Base-by-base conservation (phyloP, 2,113 vertebrate species). In the Cheilinus undulatus region DNA sequence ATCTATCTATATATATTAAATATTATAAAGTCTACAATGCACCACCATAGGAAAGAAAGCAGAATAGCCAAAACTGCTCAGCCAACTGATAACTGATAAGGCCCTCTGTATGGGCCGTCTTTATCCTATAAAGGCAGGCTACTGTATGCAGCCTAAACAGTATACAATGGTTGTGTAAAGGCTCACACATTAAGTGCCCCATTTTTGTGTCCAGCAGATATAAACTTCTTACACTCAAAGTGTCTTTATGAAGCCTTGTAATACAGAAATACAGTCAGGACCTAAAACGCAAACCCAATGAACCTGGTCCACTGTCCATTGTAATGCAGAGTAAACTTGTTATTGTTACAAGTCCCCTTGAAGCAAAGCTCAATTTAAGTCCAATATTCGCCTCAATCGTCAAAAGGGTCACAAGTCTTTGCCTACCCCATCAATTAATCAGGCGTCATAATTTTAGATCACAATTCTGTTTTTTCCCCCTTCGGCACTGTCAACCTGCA, bases 401-500 rank as follows among this genome's bases (percentile, higher is more conserved):
- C 27, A 3, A 54, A 15, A 23, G 10, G 10, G 10, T 63, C 57
- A 70, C 50, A 80, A 56, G 22, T 67, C 67, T 58, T 17, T 4
- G 10, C 76, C 84, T 28, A 53, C 72, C 87, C 85, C 84, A 12
- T 76, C 80, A 77, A 40, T 71, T 69, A 54, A 38, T 62, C 42
- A 46, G 46, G 13, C 38, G 6, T 38, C 3, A 23, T 2, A 15
- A 50, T 13, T 2, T 19, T 17, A 5, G 8, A 34, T 2, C 11
- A 9, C 5, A 15, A 3, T 4, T 38, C n/a, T 32, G 2, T 38
- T 38, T 38, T 12, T 57, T 36, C 17, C 7, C 7, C 4, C 10
- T n/a, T 9, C 65, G 27, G 8, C 43, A 60, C 79, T 61, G 51
- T 91, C 91, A 88, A 57, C 85, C 77, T 84, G 87, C 89, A 91